Base-by-base conservation (phyloP, 2,113 vertebrate species). In the Ancistrus triradiatus region DNA sequence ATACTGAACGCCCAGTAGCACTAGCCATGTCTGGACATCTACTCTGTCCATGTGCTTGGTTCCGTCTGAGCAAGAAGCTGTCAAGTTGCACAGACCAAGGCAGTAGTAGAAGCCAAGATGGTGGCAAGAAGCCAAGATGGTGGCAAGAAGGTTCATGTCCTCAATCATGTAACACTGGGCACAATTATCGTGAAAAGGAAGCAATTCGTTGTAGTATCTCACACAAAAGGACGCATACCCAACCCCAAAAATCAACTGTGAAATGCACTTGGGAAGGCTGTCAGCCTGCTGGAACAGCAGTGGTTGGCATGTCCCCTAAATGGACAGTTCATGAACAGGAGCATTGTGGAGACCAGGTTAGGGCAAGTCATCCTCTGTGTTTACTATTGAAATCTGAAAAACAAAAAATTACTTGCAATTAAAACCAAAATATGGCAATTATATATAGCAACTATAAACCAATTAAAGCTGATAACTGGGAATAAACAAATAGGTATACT, bases 311-410 rank as follows among this genome's bases (percentile, higher is more conserved):
- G 75, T 85, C 78, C 87, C 85, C 81, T 77, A 81, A 71, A 82
- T 71, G 73, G 60, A 77, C 80, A 82, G 86, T 72, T 58, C 50
- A 75, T 70, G 75, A 44, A 69, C 24, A 25, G 42, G 17, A 43
- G 69, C 74, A 71, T 62, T 48, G 56, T 65, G 66, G 67, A 61
- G 47, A 64, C 63, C 51, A 27, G 73, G 79, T 97, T 90, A 97
- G 1, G 81, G 88, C 68, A 93, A 81, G 78, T 98, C 96, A 10
- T 98, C 96, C 1, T 98, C 95, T 84, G 95, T 98, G 87, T 93
- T 98, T 72, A 98, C 96, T 73, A 98, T 89, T 0, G 96, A 98
- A 83, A 98, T 97, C 96, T 98, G 88, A 70, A 10, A 79, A 67
- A 78, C 48, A 40, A 49, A 61, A 56, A n/a, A n/a, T n/a, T n/a